These are phyloP conservation scores for Dryobates pubescens DNA, from an alignment of 2,797 vertebrate species.

Conservation along the genomic window DNA sequence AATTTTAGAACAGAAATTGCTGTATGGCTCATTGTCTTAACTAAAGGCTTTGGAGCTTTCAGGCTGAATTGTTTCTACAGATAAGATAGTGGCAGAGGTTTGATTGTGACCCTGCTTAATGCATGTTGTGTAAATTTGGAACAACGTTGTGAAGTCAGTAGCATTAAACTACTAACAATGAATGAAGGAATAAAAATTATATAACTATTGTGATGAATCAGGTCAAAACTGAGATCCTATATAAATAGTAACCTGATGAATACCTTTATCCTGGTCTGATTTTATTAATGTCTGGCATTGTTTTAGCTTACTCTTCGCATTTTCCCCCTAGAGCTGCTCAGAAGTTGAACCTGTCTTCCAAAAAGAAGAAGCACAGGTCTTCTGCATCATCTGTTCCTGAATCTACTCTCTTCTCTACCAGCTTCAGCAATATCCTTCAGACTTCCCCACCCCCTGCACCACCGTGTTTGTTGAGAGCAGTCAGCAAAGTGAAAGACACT, in stretches of 20 bases:
- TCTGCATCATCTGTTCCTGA: slow-evolving; percentile 82
- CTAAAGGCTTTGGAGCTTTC: neutral
- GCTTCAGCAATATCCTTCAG: slow-evolving; percentile 91
- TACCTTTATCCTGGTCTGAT: neutral
- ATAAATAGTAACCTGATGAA: neutral
- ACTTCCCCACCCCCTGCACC: slow-evolving; percentile 91
- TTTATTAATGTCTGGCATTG: neutral
- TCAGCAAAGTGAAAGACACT: slow-evolving; percentile 96
- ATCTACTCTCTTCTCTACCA: slow-evolving; percentile 90
- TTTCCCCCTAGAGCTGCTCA: slow-evolving; percentile 89
- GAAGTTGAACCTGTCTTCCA: slow-evolving; percentile 95
- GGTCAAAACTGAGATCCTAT: neutral
- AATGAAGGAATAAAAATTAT: neutral
- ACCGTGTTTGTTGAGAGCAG: slow-evolving; percentile 92
- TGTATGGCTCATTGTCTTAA: neutral
- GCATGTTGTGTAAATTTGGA: neutral
- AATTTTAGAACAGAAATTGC: neutral
- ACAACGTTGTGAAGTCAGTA: neutral
- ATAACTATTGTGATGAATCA: neutral
- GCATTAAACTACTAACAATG: neutral
- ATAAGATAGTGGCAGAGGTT: neutral
- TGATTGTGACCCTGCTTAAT: neutral
- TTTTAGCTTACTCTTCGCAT: neutral
- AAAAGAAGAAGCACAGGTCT: slow-evolving; percentile 91
- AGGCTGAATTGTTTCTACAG: neutral